Base-by-base conservation (phyloP, 2,888 invertebrate species). In the Tipula vernalis region DNA sequence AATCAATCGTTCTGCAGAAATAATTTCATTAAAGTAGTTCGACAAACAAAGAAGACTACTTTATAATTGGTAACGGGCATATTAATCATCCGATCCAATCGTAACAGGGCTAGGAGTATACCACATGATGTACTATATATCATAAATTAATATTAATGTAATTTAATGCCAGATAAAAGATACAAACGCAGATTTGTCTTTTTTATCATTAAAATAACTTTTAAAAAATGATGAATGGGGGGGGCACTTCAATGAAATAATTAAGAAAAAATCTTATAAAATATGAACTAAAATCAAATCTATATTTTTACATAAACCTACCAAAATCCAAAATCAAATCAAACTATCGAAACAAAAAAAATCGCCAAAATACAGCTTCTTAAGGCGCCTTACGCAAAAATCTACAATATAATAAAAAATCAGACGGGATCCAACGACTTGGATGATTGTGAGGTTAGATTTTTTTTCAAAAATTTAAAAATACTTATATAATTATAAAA, bases 371-470 rank as follows among this genome's bases (percentile, higher is more conserved):
- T 84, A 51, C 86, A 98, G 97, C 96, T 97, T 93, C 95, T 98
- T 95, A 98, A 97, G 96, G 97, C 97, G 93, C 97, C 97, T 91
- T 97, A 97, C 94, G 96, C 96, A 94, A 97, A 97, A 95, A 96
- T 97, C 94, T 97, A 97, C 95, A 96, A 95, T 94, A 96, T 97
- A 93, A 96, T 97, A 95, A 97, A 97, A 96, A 97, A 96, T 93
- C 96, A 96, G 93, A 96, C 95, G 91, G 94, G 95, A 93, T 95
- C 95, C 89, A 94, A 94, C 91, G 95, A 95, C 92, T 93, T 95
- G 91, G 94, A 94, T 92, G 94, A 91, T 90, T 91, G 91, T 90
- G 91, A 92, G 92, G 92, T 92, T 92, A 92, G 92, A 91, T 91
- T 51, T 57, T 86, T 44, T 89, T 89, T 88, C 88, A 88, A 88